Evolutionary conservation across 2,888 invertebrate species (phyloP).

Genomic region (Agriopis aurantiaria): DNA sequence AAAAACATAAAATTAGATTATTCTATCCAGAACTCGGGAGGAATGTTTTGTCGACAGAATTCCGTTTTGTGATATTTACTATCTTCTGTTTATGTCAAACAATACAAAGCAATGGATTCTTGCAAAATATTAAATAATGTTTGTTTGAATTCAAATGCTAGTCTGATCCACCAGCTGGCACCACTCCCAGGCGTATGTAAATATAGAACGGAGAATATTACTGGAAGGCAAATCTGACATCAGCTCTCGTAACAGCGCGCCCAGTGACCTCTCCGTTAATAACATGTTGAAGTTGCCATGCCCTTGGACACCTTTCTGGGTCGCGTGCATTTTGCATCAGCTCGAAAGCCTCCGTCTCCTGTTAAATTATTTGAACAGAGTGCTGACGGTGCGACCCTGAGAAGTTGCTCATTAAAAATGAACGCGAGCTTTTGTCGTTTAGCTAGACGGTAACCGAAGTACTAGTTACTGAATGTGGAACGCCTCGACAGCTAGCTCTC

Average conservation of each 20-base stretch:
- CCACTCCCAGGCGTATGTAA: conserved; percentile 72
- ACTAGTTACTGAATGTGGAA: conserved; percentile 59
- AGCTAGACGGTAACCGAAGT: conserved; percentile 46
- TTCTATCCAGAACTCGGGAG: no score
- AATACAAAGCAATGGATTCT: conserved; percentile 20
- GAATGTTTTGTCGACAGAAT: neutral
- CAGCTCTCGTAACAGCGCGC: conserved; percentile 60
- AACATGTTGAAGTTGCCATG: conserved; percentile 35
- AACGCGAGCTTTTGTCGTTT: conserved; percentile 56
- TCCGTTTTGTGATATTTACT: neutral
- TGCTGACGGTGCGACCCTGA: conserved; percentile 39
- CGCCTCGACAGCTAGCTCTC: conserved; percentile 60
- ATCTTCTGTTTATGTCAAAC: conserved; percentile 14
- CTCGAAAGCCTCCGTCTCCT: conserved; percentile 27
- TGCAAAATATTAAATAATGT: conserved; percentile 47
- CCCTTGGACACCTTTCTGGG: conserved; percentile 48
- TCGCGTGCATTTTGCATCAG: conserved; percentile 40
- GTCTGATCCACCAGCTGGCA: conserved; percentile 71
- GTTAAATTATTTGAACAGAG: conserved; percentile 46
- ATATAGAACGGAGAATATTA: conserved; percentile 74
- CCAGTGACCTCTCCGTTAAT: conserved; percentile 44
- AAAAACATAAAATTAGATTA: neutral
- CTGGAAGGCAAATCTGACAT: conserved; percentile 71
- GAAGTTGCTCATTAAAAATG: conserved; percentile 67
- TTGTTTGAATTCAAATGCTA: conserved; percentile 53